These are phyloP conservation scores for Melanogrammus aeglefinus DNA, from an alignment of 2,797 vertebrate species.

Conservation along the genomic window DNA sequence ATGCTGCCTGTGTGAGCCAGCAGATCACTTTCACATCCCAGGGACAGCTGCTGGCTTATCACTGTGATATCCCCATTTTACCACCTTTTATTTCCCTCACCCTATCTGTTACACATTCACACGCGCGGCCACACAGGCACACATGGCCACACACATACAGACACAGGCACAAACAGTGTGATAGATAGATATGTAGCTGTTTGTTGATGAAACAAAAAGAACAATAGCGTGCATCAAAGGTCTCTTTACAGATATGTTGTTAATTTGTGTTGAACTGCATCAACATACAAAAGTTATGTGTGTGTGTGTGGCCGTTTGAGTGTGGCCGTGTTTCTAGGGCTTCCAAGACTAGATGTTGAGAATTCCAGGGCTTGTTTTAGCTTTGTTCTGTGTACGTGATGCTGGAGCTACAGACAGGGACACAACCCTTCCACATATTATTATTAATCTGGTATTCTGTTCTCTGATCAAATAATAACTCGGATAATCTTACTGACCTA, in stretches of 20 bases:
- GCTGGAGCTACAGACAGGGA: neutral
- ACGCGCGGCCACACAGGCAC: neutral
- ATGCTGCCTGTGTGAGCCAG: constrained; percentile 5
- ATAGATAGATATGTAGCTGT: neutral
- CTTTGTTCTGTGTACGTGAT: constrained; percentile 10
- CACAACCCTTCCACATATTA: constrained; percentile 2
- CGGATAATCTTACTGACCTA: constrained; percentile 7
- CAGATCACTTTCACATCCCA: constrained; percentile 32
- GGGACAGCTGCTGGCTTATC: constrained; percentile 45
- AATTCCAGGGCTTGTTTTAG: constrained; percentile 40
- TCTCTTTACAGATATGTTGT: neutral
- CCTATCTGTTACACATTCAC: constrained; percentile 2
- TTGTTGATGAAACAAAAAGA: neutral
- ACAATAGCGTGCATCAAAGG: neutral
- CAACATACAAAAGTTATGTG: neutral
- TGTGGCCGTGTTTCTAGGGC: constrained; percentile 25
- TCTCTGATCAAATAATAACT: neutral
- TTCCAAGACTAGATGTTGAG: neutral
- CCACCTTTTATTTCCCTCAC: constrained; percentile 21
- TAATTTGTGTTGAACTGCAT: neutral
- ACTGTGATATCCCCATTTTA: constrained; percentile 22
- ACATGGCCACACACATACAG: neutral
- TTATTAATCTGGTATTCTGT: constrained; percentile 1
- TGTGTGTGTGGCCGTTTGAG: constrained; percentile 10
- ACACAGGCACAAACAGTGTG: neutral